These are phyloP conservation scores for Wasmannia auropunctata DNA, from an alignment of 1,140 invertebrate genomes.

Conservation along the genomic window DNA sequence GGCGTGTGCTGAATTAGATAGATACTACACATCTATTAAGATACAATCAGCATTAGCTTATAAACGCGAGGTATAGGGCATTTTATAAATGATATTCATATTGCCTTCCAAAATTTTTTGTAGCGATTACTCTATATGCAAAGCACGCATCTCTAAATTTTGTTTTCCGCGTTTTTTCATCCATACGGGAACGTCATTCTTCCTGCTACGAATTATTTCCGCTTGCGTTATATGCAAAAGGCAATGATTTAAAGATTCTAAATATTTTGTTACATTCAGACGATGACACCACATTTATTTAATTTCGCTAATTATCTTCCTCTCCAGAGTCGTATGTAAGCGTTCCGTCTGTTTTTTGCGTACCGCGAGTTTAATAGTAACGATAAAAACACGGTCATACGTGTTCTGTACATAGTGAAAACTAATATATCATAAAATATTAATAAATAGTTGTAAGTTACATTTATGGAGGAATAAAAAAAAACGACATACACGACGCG, in stretches of 20 bases:
- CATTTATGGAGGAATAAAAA: conserved; percentile 53
- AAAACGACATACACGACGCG: conserved; percentile 56
- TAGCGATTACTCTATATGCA: conserved; percentile 73
- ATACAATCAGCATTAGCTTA: conserved; percentile 80
- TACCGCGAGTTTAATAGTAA: conserved; percentile 71
- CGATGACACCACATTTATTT: conserved; percentile 62
- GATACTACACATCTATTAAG: conserved; percentile 75
- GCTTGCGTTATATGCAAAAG: conserved; percentile 64
- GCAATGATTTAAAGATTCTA: conserved; percentile 69
- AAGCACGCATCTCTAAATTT: conserved; percentile 71
- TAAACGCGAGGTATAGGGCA: conserved; percentile 78
- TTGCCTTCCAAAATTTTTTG: conserved; percentile 80
- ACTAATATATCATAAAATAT: conserved; percentile 81
- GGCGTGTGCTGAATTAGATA: conserved; percentile 77
- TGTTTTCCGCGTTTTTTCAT: conserved; percentile 62
- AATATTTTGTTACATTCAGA: conserved; percentile 65
- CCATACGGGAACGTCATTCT: conserved; percentile 72
- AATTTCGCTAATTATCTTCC: conserved; percentile 60
- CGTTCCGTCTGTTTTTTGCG: conserved; percentile 75
- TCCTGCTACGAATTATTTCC: conserved; percentile 66
- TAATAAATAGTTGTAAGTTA: conserved; percentile 70
- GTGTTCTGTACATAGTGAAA: conserved; percentile 80
- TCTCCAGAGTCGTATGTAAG: conserved; percentile 64
- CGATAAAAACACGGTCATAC: conserved; percentile 68
- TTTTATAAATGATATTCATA: conserved; percentile 79